Evolutionary conservation across 2,113 vertebrate species (phyloP).

Genomic region (Caracal caracal): DNA sequence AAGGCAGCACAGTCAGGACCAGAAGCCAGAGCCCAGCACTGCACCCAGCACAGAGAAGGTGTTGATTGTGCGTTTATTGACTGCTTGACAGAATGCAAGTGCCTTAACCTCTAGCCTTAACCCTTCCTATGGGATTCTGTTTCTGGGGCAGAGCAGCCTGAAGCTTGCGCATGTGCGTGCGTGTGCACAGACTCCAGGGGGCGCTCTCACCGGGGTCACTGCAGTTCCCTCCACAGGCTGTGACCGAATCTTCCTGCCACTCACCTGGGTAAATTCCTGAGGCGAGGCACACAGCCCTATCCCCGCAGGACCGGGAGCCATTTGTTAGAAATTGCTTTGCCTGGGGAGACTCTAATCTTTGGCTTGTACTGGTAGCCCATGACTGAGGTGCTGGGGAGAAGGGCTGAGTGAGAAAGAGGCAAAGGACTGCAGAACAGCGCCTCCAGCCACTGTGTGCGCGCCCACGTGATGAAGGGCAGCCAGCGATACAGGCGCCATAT

Average conservation of each 20-base stretch:
- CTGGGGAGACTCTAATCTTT: background rate
- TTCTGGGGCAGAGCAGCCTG: background rate
- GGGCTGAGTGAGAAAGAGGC: too few relatives aligned
- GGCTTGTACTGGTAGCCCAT: background rate
- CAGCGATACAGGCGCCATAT: background rate
- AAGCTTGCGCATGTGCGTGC: background rate
- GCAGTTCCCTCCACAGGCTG: background rate
- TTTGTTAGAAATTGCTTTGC: background rate
- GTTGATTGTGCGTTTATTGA: background rate
- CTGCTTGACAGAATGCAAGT: too few relatives aligned
- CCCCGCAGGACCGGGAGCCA: background rate
- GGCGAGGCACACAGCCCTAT: background rate
- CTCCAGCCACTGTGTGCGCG: background rate
- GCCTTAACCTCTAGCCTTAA: background rate
- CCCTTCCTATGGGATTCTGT: background rate
- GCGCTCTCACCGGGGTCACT: fast-evolving
- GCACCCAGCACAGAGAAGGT: background rate
- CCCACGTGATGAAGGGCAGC: background rate
- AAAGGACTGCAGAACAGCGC: background rate
- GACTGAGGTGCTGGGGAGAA: background rate
- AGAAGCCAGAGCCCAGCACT: background rate
- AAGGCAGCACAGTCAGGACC: background rate
- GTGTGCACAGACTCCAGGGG: background rate
- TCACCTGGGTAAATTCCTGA: background rate
- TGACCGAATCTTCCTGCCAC: background rate